A percentile compares a stretch with the other conserved stretches of the same genome.
Conservation (phyloP, 2,888 invertebrate genomes). For the Carcina quercana region DNA sequence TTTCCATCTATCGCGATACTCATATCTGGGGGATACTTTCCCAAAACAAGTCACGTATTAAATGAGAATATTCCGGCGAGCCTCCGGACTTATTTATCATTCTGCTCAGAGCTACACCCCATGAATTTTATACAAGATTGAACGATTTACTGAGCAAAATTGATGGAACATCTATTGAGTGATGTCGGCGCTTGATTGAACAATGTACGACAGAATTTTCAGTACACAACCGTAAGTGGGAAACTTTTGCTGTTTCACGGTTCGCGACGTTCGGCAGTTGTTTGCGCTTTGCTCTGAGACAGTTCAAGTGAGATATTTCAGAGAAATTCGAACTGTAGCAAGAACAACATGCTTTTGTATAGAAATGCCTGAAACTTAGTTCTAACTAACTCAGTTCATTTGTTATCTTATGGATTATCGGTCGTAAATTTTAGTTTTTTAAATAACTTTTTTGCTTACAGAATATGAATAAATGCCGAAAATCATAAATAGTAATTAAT, state of each 20-base stretch:
- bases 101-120: slow-evolving; percentile 67
- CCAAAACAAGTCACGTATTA: slow-evolving; percentile 72
- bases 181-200: slow-evolving; percentile 61
- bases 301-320: no score
- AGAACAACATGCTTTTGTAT: no score
- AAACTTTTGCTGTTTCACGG: slow-evolving; percentile 11
- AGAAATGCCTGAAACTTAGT: no score
- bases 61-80: slow-evolving; percentile 73
- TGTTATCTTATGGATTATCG: no score
- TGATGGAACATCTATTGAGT: slow-evolving; percentile 70
- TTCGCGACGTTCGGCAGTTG: slow-evolving; percentile 1
- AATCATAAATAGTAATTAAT: no score
- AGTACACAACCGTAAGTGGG: slow-evolving; percentile 11
- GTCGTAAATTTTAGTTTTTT: no score
- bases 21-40: slow-evolving; percentile 60
- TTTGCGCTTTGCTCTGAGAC: slow-evolving; percentile 1
- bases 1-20: slow-evolving; percentile 52
- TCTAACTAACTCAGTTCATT: no score
- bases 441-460: no score
- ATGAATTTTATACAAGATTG: slow-evolving; percentile 75
- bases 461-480: no score
- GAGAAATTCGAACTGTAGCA: no score
- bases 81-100: slow-evolving; percentile 73
- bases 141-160: slow-evolving; percentile 71
- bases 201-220: slow-evolving; percentile 28